phyloP scores from a whole-genome alignment of 2,888 invertebrate genomes.

The Philaethria dido region DNA sequence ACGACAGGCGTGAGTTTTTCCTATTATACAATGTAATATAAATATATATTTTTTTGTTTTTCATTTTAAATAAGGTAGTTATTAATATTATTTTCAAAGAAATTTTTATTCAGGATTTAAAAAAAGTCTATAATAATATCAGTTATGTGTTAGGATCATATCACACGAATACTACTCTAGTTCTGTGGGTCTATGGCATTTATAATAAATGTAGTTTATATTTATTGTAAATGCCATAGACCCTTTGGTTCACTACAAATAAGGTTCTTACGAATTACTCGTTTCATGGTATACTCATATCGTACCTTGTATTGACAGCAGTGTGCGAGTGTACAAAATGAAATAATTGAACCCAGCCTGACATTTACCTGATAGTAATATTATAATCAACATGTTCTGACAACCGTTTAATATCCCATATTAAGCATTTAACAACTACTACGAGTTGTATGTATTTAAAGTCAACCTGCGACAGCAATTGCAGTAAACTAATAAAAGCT shows the following conservation, averaged over 20 bases:
- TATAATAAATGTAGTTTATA: neutral
- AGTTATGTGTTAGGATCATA: no score
- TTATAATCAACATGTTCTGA: slow-evolving; percentile 40
- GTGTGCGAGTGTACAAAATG: slow-evolving; percentile 22
- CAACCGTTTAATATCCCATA: slow-evolving; percentile 33
- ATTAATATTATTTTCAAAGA: no score
- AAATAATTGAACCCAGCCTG: slow-evolving; percentile 28
- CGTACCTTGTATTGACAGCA: slow-evolving; percentile 9
- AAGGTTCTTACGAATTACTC: neutral
- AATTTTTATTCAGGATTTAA: no score
- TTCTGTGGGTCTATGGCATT: neutral
- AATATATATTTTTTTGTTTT: no score
- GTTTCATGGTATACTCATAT: slow-evolving; percentile 13
- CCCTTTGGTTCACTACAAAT: neutral
- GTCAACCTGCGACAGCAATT: slow-evolving; percentile 27
- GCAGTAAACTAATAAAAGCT: slow-evolving; percentile 32
- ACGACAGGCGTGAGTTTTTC: no score
- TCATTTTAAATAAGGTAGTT: no score
- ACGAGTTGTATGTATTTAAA: slow-evolving; percentile 30
- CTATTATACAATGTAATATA: no score
- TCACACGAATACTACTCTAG: no score
- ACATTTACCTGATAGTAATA: slow-evolving; percentile 37
- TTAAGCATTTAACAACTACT: slow-evolving; percentile 34
- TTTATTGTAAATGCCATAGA: no score
- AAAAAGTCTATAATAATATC: no score